These are phyloP conservation scores for Eospalax fontanierii DNA, from an alignment of 2,797 vertebrate species.

Conservation along the genomic window DNA sequence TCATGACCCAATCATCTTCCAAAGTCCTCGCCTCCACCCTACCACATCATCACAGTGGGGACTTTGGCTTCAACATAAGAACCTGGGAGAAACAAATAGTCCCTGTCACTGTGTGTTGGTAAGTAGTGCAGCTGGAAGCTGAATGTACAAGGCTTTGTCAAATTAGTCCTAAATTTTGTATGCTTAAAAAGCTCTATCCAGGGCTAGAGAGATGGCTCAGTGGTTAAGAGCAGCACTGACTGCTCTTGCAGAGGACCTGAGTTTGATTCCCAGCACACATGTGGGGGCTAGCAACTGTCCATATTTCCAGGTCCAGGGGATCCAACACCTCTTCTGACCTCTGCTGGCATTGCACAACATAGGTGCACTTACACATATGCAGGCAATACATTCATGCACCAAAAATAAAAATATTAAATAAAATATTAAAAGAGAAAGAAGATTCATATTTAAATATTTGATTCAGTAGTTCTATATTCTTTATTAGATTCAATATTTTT, in stretches of 20 bases:
- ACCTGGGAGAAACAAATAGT: background rate
- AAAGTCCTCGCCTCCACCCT: background rate
- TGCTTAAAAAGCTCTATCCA: background rate
- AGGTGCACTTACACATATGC: no score
- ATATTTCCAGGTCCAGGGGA: no score
- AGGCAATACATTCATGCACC: no score
- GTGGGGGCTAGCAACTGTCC: no score
- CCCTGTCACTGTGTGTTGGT: background rate
- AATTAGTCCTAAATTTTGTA: background rate
- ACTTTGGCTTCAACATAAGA: background rate
- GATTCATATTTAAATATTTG: conserved; percentile 8
- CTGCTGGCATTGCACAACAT: no score
- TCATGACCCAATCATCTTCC: background rate
- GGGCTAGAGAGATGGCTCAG: no score
- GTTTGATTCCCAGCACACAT: no score
- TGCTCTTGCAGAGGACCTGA: no score
- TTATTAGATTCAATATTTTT: background rate
- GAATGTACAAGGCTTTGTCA: background rate
- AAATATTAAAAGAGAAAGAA: background rate
- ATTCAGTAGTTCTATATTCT: conserved; percentile 26
- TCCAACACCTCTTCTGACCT: no score
- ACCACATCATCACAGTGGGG: background rate
- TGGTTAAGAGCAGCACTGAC: no score
- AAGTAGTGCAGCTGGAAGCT: background rate
- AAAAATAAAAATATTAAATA: no score